Evolutionary conservation across 2,113 vertebrate genomes (phyloP), one percentile per base, ranked within the genome.

Genomic region (Mesoclemmys tuberculata): DNA sequence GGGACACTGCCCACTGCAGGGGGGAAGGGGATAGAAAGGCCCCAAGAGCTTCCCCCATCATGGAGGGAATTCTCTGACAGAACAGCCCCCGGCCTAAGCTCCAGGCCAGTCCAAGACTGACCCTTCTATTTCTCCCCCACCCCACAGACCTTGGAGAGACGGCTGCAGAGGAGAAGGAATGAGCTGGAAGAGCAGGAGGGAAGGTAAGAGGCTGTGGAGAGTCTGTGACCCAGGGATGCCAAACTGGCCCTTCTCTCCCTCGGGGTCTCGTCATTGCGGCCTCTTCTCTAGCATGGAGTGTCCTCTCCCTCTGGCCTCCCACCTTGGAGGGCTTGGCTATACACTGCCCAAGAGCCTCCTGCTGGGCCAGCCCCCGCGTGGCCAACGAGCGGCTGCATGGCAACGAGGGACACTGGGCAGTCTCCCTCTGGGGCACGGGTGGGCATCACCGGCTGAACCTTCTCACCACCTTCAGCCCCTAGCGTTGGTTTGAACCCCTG

Each of bases 141-240:
- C 82, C 0, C 1, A 0, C 91, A 97, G 97, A 79, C 91, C 71
- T 78, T 89, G 89, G 46, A 61, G 82, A 78, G 82, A 71, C 83
- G 90, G 0, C 61, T 86, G 90, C 90, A 91, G 4, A 90, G 92
- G 1, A 93, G 97, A 52, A 75, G 7, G 75, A 80, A 48, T 0
- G 93, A 95, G 27, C 54, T 85, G 0, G 91, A 97, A 85, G 91
- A 93, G 91, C 91, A 84, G 0, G 97, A 98, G 92, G 95, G 91
- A 89, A 97, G 97, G 97, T 98, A 82, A 88, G 80, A 77, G 16
- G 46, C 46, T 52, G 19, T 38, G 35, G 29, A 48, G 64, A 48
- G 29, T 21, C n/a, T 24, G 26, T 18, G n/a, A n/a, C 29, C 35
- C n/a, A 10, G 14, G 26, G 10, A 14, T 82, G 26, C 61, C 35